Evolutionary conservation across 2,113 vertebrate species (phyloP).

Genomic region (Oryzias woworae): DNA sequence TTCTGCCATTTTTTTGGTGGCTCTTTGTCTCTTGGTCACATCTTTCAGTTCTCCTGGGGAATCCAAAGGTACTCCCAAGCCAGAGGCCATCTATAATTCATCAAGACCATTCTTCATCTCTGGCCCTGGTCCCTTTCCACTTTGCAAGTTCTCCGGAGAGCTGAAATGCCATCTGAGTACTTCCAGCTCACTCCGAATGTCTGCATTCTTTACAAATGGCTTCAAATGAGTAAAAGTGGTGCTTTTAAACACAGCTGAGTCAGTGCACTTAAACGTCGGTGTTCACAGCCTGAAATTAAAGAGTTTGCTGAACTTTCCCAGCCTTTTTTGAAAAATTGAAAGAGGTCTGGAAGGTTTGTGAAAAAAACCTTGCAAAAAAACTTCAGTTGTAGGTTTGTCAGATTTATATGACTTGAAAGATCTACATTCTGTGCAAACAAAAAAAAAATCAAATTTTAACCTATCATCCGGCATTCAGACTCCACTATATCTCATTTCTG

Average conservation of each 20-base stretch:
- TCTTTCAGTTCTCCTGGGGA: background rate
- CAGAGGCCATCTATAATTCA: conserved; percentile 12
- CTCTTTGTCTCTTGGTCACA: background rate
- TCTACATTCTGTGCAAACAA: too few relatives aligned
- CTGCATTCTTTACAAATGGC: background rate
- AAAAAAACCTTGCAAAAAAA: too few relatives aligned
- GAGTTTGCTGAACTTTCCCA: background rate
- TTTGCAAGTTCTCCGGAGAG: conserved; percentile 6
- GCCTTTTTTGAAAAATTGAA: background rate
- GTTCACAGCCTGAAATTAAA: background rate
- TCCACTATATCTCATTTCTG: background rate
- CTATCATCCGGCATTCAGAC: too few relatives aligned
- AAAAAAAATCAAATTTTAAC: too few relatives aligned
- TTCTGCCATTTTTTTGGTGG: background rate
- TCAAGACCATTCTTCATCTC: conserved; percentile 1
- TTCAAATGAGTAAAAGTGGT: background rate
- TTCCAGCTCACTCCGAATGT: background rate
- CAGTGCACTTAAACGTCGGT: background rate
- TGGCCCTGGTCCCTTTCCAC: background rate
- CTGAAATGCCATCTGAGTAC: background rate
- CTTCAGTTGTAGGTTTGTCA: too few relatives aligned
- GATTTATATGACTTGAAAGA: too few relatives aligned
- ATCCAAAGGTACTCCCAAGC: background rate
- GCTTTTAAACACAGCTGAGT: background rate
- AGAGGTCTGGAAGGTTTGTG: background rate